These are phyloP conservation scores for Nesoenas mayeri DNA, from an alignment of 2,113 vertebrate species.

Conservation along the genomic window DNA sequence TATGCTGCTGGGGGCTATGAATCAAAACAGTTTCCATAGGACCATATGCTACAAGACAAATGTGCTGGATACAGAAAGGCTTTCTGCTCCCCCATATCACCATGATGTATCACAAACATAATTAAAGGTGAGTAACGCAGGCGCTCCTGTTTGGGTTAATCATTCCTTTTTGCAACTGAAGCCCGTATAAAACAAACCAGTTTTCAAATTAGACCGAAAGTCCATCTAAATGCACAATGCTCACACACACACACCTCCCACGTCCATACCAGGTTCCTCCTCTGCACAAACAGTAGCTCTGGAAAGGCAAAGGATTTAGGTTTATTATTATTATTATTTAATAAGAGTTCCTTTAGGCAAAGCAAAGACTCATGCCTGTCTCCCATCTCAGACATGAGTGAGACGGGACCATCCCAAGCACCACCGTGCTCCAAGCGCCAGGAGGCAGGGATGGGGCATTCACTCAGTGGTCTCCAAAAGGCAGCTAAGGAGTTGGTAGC, in stretches of 20 bases:
- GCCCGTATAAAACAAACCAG: slow-evolving; percentile 62
- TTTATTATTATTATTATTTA: not conserved
- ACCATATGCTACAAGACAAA: slow-evolving; percentile 79
- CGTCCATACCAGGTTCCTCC: not conserved
- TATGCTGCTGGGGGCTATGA: slow-evolving; percentile 80
- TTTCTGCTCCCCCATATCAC: slow-evolving; percentile 76
- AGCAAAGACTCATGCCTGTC: not conserved
- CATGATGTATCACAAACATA: slow-evolving; percentile 84
- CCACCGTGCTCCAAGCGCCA: rapidly evolving
- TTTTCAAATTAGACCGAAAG: slow-evolving; percentile 73
- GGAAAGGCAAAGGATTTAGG: not conserved
- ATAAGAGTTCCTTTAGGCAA: not conserved
- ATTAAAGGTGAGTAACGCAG: slow-evolving; percentile 80
- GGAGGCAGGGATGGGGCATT: not conserved
- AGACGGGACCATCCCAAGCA: not conserved
- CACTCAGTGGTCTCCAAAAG: not conserved
- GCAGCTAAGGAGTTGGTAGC: not conserved
- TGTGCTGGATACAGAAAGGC: slow-evolving; percentile 69
- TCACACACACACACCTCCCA: not conserved
- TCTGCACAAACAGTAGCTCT: not conserved
- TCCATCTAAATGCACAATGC: slow-evolving; percentile 55
- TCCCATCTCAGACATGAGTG: not conserved
- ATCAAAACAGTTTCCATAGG: slow-evolving; percentile 77
- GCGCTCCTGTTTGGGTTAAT: slow-evolving; percentile 78
- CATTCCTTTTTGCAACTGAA: slow-evolving; percentile 76